Conservation (phyloP, 2,113 vertebrate species). For the Cromileptes altivelis region DNA sequence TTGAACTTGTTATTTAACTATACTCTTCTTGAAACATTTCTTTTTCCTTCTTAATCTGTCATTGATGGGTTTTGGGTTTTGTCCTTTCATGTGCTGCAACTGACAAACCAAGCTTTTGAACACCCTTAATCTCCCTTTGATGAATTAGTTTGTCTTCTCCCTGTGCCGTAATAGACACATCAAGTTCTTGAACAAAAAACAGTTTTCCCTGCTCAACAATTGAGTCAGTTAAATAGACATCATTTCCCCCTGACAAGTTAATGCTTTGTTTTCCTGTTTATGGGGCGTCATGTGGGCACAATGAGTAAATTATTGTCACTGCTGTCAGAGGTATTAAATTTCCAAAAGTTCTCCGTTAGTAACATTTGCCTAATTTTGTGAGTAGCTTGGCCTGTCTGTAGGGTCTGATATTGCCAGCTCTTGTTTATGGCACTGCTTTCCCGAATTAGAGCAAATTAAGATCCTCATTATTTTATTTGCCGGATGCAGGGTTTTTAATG, state of each 20-base stretch:
- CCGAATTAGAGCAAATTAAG: conserved; percentile 85
- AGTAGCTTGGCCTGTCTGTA: conserved; percentile 71
- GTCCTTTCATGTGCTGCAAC: conserved; percentile 62
- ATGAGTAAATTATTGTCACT: conserved; percentile 81
- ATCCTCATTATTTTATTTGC: conserved; percentile 86
- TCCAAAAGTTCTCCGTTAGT: conserved; percentile 77
- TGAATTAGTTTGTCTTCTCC: conserved; percentile 60
- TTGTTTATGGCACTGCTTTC: conserved; percentile 81
- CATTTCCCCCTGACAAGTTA: conserved; percentile 78
- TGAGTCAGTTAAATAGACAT: conserved; percentile 79
- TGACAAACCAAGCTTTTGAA: conserved; percentile 66
- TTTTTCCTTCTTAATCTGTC: conserved; percentile 69
- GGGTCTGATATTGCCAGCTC: conserved; percentile 74
- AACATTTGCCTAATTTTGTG: conserved; percentile 80
- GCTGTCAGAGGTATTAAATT: conserved; percentile 79
- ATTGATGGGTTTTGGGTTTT: conserved; percentile 66
- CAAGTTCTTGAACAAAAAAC: conserved; percentile 63
- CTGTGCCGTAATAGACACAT: conserved; percentile 65
- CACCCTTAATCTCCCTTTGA: conserved; percentile 66
- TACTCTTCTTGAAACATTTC: conserved; percentile 55
- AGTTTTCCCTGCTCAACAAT: conserved; percentile 63
- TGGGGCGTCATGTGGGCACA: conserved; percentile 77
- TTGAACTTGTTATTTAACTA: conserved; percentile 73
- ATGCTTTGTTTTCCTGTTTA: conserved; percentile 83
- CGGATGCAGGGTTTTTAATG: conserved; percentile 84